Conservation (phyloP, 2,888 invertebrate species). For the Leptura quadrifasciata region DNA sequence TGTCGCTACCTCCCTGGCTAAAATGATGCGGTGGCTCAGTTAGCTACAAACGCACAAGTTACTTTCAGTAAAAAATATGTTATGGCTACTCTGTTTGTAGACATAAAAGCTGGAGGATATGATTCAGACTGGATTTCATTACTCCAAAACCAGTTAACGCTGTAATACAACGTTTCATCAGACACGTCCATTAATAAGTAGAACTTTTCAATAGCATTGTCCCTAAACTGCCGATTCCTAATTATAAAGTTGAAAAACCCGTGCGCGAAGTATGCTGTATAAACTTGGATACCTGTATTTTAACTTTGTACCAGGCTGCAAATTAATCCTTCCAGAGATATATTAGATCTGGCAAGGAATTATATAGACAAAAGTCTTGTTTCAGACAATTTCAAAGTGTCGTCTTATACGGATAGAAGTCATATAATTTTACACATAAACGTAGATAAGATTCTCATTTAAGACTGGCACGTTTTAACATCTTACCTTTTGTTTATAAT, state of each 20-base stretch:
- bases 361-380: conserved; percentile 9
- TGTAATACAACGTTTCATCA: too few relatives aligned
- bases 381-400: neutral
- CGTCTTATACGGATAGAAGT: conserved; percentile 19
- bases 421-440: conserved; percentile 57
- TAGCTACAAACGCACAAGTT: too few relatives aligned
- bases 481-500: conserved; percentile 60
- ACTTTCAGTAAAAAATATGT: too few relatives aligned
- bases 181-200: too few relatives aligned
- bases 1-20: too few relatives aligned
- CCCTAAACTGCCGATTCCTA: too few relatives aligned
- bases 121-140: too few relatives aligned
- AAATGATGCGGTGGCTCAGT: too few relatives aligned
- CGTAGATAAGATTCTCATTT: conserved; percentile 60
- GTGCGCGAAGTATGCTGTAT: neutral
- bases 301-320: conserved; percentile 3
- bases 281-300: neutral
- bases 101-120: too few relatives aligned
- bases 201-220: too few relatives aligned
- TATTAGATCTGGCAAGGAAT: neutral
- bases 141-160: too few relatives aligned
- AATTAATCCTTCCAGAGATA: neutral
- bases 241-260: neutral
- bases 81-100: too few relatives aligned
- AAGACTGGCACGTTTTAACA: conserved; percentile 57